Conservation (phyloP, 2,797 vertebrate genomes). For the Champsocephalus esox region DNA sequence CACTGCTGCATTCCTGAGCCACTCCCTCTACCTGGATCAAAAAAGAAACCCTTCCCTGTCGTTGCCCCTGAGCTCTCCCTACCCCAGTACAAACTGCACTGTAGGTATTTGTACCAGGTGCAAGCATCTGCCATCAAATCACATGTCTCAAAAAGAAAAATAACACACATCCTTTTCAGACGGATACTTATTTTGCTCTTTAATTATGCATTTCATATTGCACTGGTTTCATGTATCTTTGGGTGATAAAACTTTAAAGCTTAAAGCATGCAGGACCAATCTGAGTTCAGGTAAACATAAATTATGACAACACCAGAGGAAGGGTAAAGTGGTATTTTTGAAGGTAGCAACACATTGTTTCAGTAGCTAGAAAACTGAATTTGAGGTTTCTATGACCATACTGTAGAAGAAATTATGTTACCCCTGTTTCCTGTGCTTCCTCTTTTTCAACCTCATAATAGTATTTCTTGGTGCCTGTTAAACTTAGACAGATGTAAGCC, state of each 20-base stretch:
- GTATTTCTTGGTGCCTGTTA: constrained; percentile 57
- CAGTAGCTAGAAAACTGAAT: constrained; percentile 42
- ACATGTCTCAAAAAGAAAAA: constrained; percentile 20
- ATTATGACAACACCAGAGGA: constrained; percentile 2
- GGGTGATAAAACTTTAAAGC: constrained; percentile 12
- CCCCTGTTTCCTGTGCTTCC: constrained; percentile 46
- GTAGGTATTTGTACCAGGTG: constrained; percentile 57
- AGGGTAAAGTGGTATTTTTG: constrained; percentile 10
- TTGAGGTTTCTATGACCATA: constrained; percentile 40
- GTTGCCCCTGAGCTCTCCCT: constrained; percentile 69
- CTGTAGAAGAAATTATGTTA: constrained; percentile 30
- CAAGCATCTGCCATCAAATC: constrained; percentile 43
- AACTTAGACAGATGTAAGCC: constrained; percentile 43
- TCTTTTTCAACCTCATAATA: constrained; percentile 53
- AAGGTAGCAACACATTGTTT: constrained; percentile 30
- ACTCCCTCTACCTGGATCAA: constrained; percentile 88
- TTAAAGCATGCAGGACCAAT: constrained; percentile 14
- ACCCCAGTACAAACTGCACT: constrained; percentile 48
- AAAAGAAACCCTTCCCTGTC: constrained; percentile 73
- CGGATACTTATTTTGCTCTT: constrained; percentile 24
- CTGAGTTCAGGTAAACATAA: constrained; percentile 33
- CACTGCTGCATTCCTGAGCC: constrained; percentile 87
- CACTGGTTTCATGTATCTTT: constrained; percentile 14
- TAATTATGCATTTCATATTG: constrained; percentile 30
- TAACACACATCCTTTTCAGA: constrained; percentile 28